Evolutionary conservation across 2,888 invertebrate genomes (phyloP), one percentile per base, ranked within the genome.

Genomic region (Itoplectis maculator): DNA sequence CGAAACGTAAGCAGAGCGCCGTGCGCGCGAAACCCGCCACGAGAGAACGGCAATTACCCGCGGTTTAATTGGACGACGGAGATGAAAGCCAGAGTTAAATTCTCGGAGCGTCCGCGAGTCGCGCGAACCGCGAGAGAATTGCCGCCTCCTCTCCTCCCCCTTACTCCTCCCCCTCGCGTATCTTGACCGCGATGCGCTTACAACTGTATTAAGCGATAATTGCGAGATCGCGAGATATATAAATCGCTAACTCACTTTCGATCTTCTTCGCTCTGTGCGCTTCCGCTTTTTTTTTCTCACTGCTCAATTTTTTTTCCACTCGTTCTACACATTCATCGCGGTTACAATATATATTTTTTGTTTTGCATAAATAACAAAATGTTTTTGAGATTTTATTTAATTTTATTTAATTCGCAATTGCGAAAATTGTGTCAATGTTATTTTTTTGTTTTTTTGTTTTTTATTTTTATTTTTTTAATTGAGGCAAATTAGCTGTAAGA

Each of bases 41-140:
- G n/a, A n/a, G n/a, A 45, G 61, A 70, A 65, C 4, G 20, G 37
- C 35, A 75, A 81, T 81, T 68, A 79, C 20, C n/a, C n/a, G 18
- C 23, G n/a, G 73, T 74, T 72, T 76, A 59, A 81, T 81, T 76
- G 49, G 29, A 70, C 66, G 72, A 66, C 76, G n/a, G n/a, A 72
- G 76, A 81, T 81, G 81, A 81, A 81, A 81, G 81, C 49, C 47
- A 42, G 72, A 72, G 72, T 81, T 66, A 42, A 59, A 76, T 68
- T 81, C 37, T n/a, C 68, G 20, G 11, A 42, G 66, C 20, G 56
- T 49, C 13, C 42, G 68, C 65, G n/a, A n/a, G n/a, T n/a, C n/a
- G n/a, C 63, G 51, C 63, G 63, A 65, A 51, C 29, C 18, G 7
- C 11, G 49, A 35, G 49, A 35, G 73, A n/a, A 40, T 40, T 8